These are phyloP conservation scores for Microhierax caerulescens DNA, from an alignment of 2,797 vertebrate genomes.

Conservation along the genomic window DNA sequence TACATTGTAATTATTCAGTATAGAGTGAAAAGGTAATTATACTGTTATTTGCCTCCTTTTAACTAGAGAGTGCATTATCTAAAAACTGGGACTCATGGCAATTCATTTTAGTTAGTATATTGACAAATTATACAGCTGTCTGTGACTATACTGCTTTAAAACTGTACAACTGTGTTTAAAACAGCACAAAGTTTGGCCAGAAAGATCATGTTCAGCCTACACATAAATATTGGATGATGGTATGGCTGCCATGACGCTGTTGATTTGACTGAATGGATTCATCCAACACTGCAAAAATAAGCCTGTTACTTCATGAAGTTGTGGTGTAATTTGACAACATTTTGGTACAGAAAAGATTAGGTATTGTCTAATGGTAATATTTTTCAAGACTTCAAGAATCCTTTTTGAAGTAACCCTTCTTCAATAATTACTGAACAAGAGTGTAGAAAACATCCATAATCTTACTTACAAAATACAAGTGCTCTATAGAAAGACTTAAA, in stretches of 20 bases:
- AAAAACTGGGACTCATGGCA: slow-evolving; percentile 15
- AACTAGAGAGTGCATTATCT: slow-evolving; percentile 6
- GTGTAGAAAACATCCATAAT: not conserved
- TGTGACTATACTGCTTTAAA: not conserved
- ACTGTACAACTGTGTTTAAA: not conserved
- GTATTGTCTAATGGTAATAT: slow-evolving; percentile 27
- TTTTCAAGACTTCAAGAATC: slow-evolving; percentile 12
- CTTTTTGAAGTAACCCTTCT: slow-evolving; percentile 36
- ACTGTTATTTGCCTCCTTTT: not conserved
- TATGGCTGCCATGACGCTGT: not conserved
- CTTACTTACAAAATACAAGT: not conserved
- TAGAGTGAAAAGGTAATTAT: not conserved
- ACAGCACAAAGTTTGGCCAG: not conserved
- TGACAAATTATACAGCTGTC: not conserved
- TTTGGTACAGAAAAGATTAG: not conserved
- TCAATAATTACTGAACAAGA: slow-evolving; percentile 32
- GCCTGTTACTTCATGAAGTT: not conserved
- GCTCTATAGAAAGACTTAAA: not conserved
- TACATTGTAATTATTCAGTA: not conserved
- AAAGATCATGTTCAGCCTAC: not conserved
- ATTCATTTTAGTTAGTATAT: slow-evolving; percentile 29
- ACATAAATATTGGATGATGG: not conserved
- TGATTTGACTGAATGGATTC: not conserved
- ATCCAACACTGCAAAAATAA: not conserved
- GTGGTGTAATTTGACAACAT: not conserved